Evolutionary conservation across 2,888 invertebrate species (phyloP).

Genomic region (Slavum lentiscoides): DNA sequence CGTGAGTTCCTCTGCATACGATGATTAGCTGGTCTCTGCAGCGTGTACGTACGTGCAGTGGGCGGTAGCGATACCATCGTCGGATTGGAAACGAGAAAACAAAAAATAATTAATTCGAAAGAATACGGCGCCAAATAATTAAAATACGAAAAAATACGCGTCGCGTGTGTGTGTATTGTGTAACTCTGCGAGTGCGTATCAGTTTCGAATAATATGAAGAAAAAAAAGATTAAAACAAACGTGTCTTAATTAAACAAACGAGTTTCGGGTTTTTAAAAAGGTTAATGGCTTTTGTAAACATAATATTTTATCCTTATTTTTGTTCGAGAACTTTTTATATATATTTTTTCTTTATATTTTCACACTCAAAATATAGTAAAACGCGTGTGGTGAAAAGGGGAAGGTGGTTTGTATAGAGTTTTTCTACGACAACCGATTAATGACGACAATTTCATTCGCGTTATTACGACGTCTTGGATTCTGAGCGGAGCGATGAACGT

Average conservation of each 20-base stretch:
- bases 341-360: neutral
- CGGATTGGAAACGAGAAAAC: neutral
- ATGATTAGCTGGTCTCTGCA: neutral
- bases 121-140: neutral
- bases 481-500: too few relatives aligned
- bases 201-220: neutral
- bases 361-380: neutral
- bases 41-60: neutral
- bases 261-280: constrained; percentile 1
- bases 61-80: neutral
- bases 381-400: neutral
- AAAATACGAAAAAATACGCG: neutral
- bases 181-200: neutral
- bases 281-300: neutral
- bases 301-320: neutral
- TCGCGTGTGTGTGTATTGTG: neutral
- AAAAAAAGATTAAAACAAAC: constrained; percentile 2
- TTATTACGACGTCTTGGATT: too few relatives aligned
- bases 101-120: neutral
- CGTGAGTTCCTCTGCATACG: neutral
- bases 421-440: too few relatives aligned
- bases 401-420: neutral
- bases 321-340: constrained; percentile 6
- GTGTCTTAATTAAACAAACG: constrained; percentile 14
- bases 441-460: too few relatives aligned